Percentiles rank a stretch among this genome's conserved stretches.
These are phyloP conservation scores for Hydroisotoma schaefferi DNA, from an alignment of 2,888 invertebrate species.

Conservation along the genomic window DNA sequence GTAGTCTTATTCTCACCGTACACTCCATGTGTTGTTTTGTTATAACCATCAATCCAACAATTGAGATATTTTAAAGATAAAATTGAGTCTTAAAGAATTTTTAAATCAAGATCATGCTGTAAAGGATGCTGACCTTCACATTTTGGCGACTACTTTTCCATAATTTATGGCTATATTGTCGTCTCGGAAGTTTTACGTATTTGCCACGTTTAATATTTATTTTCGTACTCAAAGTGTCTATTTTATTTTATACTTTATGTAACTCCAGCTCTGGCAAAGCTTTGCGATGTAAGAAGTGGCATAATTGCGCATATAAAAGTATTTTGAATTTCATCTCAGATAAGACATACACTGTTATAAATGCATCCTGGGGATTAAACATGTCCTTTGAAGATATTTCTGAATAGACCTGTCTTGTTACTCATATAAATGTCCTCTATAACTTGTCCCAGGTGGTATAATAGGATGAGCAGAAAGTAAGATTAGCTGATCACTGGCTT, in stretches of 20 bases:
- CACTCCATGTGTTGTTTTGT: no score
- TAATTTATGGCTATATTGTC: slow-evolving; percentile 12
- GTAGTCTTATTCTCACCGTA: no score
- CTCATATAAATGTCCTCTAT: no score
- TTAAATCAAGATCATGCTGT: neutral
- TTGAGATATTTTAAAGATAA: no score
- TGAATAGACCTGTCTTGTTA: neutral
- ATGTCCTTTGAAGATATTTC: neutral
- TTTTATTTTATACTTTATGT: no score
- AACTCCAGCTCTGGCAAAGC: no score
- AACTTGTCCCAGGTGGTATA: no score
- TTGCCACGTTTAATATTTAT: no score
- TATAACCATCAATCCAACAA: no score
- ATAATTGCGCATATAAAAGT: neutral
- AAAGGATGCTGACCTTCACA: neutral
- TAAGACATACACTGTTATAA: slow-evolving; percentile 6
- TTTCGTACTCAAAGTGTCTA: no score
- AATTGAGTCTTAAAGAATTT: neutral
- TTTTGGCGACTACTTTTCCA: neutral
- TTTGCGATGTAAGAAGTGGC: neutral
- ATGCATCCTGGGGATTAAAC: slow-evolving; percentile 14
- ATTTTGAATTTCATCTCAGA: neutral
- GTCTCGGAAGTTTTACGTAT: slow-evolving; percentile 11
- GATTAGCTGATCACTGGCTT: no score
- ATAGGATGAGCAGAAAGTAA: no score